phyloP scores from a whole-genome alignment of 2,113 vertebrate genomes.

The Perca fluviatilis region DNA sequence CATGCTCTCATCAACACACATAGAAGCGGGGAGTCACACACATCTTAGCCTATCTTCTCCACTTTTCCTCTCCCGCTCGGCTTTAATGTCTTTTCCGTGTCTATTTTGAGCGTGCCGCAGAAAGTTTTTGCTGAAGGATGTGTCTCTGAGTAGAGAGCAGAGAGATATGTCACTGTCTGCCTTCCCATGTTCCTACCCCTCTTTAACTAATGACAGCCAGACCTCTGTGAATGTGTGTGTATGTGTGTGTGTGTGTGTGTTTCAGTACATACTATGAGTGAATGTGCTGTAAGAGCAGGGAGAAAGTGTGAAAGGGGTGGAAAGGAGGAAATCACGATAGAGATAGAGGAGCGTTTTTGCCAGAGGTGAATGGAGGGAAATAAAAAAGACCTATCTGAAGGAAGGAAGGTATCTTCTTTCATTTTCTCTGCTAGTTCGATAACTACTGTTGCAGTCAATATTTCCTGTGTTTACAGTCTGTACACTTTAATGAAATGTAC shows the following conservation, averaged over 20 bases:
- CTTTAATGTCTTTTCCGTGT: slow-evolving; percentile 80
- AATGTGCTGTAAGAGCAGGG: slow-evolving; percentile 26
- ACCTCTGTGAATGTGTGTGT: slow-evolving; percentile 33
- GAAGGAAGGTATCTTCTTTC: slow-evolving; percentile 54
- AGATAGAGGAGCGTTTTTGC: slow-evolving; percentile 44
- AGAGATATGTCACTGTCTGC: slow-evolving; percentile 81
- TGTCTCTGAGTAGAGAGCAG: slow-evolving; percentile 74
- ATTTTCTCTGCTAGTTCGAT: slow-evolving; percentile 55
- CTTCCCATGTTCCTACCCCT: slow-evolving; percentile 64
- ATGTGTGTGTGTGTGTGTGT: slow-evolving; percentile 19
- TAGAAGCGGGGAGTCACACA: slow-evolving; percentile 46
- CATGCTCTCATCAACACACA: slow-evolving; percentile 49
- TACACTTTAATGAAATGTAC: slow-evolving; percentile 68
- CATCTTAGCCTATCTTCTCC: slow-evolving; percentile 60
- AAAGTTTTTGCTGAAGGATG: slow-evolving; percentile 80
- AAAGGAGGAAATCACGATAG: slow-evolving; percentile 46
- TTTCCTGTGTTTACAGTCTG: slow-evolving; percentile 74
- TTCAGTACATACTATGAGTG: slow-evolving; percentile 6
- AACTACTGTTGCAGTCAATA: slow-evolving; percentile 61
- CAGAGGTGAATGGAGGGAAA: slow-evolving; percentile 51
- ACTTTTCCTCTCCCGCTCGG: slow-evolving; percentile 60
- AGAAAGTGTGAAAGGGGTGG: slow-evolving; percentile 18
- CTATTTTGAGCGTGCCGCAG: slow-evolving; percentile 75
- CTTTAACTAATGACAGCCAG: slow-evolving; percentile 78
- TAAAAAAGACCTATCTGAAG: slow-evolving; percentile 45